phyloP scores from a whole-genome alignment of 2,113 vertebrate genomes.

The Passer montanus region DNA sequence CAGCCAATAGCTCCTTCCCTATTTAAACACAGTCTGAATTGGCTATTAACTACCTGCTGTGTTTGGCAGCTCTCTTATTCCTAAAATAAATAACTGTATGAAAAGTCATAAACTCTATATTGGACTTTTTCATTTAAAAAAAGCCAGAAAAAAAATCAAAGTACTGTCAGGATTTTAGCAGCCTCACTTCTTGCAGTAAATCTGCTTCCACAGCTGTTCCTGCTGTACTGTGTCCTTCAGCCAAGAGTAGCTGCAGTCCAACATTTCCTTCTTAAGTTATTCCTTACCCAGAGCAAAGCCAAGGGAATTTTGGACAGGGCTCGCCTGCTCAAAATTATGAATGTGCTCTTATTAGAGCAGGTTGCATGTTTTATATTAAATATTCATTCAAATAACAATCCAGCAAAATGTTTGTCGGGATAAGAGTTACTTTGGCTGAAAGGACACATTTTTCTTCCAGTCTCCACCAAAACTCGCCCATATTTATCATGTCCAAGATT shows the following conservation, averaged over 20 bases:
- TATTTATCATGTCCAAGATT: constrained; percentile 8
- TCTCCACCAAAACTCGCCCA: not conserved
- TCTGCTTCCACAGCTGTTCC: constrained; percentile 66
- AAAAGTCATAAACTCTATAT: constrained; percentile 69
- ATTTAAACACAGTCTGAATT: constrained; percentile 53
- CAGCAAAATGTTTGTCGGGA: constrained; percentile 45
- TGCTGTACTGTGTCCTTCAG: constrained; percentile 35
- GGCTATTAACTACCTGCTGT: constrained; percentile 69
- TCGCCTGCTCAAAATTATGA: constrained; percentile 58
- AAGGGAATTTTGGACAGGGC: constrained; percentile 51
- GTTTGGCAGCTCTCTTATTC: constrained; percentile 63
- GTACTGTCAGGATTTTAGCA: constrained; percentile 54
- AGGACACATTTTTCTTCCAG: constrained; percentile 27
- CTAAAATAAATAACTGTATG: constrained; percentile 69
- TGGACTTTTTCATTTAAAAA: constrained; percentile 55
- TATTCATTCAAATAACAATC: constrained; percentile 55
- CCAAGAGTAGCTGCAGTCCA: constrained; percentile 64
- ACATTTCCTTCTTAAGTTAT: constrained; percentile 64
- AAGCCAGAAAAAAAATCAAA: constrained; percentile 40
- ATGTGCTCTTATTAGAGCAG: constrained; percentile 69
- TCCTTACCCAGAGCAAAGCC: constrained; percentile 52
- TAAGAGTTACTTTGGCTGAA: constrained; percentile 58
- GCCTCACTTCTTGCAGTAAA: constrained; percentile 57
- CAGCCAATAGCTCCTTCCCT: constrained; percentile 46
- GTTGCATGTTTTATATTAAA: constrained; percentile 69